phyloP scores from a whole-genome alignment of 2,888 invertebrate genomes.

The Orthosia cruda region DNA sequence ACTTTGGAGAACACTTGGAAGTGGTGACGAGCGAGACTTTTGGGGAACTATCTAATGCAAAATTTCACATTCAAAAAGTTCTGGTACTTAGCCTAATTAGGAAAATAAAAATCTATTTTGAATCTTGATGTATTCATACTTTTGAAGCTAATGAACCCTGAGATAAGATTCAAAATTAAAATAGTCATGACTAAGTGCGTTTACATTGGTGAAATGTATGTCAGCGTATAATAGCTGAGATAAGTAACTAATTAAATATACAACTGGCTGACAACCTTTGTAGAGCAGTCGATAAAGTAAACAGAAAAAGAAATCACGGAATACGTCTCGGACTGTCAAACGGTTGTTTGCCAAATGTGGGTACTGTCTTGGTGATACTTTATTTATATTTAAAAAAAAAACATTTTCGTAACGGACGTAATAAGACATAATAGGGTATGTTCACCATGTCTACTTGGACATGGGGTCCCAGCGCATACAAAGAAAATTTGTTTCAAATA shows the following conservation, averaged over 20 bases:
- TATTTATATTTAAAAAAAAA: not conserved
- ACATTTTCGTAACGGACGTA: not conserved
- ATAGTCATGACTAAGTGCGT: constrained; percentile 21
- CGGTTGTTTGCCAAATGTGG: not conserved
- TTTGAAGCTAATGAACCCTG: constrained; percentile 41
- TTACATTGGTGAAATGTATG: constrained; percentile 34
- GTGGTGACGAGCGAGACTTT: not conserved
- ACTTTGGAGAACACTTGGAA: not conserved
- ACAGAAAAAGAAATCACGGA: constrained; percentile 7
- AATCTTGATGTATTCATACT: not conserved
- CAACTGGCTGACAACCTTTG: constrained; percentile 21
- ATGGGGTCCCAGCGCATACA: too few species aligned
- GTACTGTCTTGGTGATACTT: not conserved
- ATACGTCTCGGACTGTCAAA: constrained; percentile 14
- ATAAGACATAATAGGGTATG: too few species aligned
- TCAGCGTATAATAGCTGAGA: constrained; percentile 35
- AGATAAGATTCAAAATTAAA: not conserved
- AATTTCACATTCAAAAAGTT: not conserved
- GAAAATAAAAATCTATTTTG: not conserved
- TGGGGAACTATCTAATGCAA: not conserved
- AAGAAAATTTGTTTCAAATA: too few species aligned
- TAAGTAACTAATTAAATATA: constrained; percentile 31
- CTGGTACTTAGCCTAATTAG: not conserved
- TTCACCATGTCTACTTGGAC: too few species aligned
- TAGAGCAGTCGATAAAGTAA: constrained; percentile 28